Percentiles rank a stretch among this genome's conserved stretches.
These are phyloP conservation scores for Ichneumoninae sp. DNA, from an alignment of 2,888 invertebrate genomes.

Conservation along the genomic window DNA sequence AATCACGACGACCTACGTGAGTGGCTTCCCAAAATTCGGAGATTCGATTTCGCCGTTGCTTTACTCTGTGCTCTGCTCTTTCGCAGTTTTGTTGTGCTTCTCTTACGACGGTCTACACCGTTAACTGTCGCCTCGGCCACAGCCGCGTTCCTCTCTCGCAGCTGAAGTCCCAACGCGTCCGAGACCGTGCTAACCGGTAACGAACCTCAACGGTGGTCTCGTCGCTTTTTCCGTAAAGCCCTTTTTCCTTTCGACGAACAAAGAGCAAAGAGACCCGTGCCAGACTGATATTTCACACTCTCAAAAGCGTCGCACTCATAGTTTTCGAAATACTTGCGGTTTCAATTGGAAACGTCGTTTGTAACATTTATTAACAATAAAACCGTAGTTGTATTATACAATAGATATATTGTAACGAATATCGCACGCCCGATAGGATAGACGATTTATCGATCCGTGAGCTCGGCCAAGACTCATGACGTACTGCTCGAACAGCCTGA, in stretches of 20 bases:
- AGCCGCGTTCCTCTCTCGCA: conserved; percentile 43
- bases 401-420: not conserved
- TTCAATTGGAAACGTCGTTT: not conserved
- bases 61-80: conserved; percentile 61
- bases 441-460: no score
- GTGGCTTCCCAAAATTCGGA: conserved; percentile 71
- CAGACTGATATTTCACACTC: conserved; percentile 36
- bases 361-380: conserved; percentile 25
- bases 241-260: conserved; percentile 27
- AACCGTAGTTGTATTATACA: conserved; percentile 7
- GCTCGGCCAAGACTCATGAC: no score
- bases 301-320: conserved; percentile 6
- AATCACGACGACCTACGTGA: conserved; percentile 79
- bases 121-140: conserved; percentile 53
- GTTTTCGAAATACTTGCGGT: not conserved
- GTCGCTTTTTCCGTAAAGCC: conserved; percentile 53
- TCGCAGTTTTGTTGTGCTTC: conserved; percentile 59
- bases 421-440: no score
- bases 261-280: conserved; percentile 41
- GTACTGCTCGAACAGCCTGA: no score
- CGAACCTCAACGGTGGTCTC: conserved; percentile 61
- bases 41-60: conserved; percentile 70
- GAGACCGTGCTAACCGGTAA: conserved; percentile 58
- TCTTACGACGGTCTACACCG: conserved; percentile 57
- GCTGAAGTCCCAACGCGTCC: conserved; percentile 61